Percentiles rank a stretch among this genome's conserved stretches.
Evolutionary conservation across 1,140 invertebrate genomes (phyloP).

Genomic region (Scaptomyza montana): DNA sequence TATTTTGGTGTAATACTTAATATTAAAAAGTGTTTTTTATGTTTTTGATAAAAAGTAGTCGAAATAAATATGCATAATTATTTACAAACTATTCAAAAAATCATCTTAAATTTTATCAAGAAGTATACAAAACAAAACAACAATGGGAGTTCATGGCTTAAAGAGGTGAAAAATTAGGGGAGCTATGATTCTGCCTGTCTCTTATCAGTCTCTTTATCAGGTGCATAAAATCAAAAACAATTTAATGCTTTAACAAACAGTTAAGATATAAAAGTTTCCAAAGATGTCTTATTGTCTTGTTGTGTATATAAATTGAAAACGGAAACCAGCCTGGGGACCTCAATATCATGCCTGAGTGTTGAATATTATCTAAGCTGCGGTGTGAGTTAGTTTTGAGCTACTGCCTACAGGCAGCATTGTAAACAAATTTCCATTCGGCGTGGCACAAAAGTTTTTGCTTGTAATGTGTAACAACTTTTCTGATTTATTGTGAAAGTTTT

Average conservation of each 20-base stretch:
- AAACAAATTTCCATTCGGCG: conserved; percentile 68
- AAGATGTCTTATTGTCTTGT: background rate
- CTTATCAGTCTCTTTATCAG: background rate
- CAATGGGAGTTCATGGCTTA: no score
- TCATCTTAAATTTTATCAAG: no score
- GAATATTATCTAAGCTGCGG: conserved; percentile 40
- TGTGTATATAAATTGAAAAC: background rate
- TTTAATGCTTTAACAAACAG: background rate
- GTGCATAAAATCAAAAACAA: background rate
- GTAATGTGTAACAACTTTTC: conserved; percentile 66
- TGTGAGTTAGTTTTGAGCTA: conserved; percentile 24
- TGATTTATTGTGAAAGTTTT: conserved; percentile 51
- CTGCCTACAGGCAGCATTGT: conserved; percentile 55
- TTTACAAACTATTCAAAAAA: no score
- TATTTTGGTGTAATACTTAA: background rate
- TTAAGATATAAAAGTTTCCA: background rate
- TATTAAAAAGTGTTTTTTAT: no score
- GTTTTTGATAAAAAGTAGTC: no score
- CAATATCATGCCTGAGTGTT: background rate
- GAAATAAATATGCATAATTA: no score
- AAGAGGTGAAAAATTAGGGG: no score
- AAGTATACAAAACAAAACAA: no score
- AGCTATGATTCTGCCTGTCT: no score
- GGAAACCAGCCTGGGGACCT: background rate
- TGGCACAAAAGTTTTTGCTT: conserved; percentile 49